These are phyloP conservation scores for Rhea pennata DNA, from an alignment of 2,113 vertebrate genomes.

Conservation along the genomic window DNA sequence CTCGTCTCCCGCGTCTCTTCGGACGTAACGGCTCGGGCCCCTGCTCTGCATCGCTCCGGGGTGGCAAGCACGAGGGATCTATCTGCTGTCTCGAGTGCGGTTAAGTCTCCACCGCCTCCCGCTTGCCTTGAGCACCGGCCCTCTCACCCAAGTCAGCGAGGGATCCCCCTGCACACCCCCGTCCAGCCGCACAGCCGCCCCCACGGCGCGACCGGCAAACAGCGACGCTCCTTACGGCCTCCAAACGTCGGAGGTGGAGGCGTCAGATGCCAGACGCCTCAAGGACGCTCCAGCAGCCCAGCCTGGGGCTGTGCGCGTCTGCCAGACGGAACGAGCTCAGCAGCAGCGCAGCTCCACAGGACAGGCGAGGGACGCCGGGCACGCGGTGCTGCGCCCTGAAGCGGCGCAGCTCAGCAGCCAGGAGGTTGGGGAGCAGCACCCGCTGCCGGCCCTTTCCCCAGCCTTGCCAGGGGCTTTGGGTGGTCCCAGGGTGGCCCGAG, in stretches of 20 bases:
- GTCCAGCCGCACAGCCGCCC: neutral
- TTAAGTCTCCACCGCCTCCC: neutral
- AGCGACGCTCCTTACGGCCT: neutral
- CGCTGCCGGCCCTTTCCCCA: too few species aligned
- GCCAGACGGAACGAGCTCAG: neutral
- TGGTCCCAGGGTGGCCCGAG: too few species aligned
- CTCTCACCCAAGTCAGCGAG: neutral
- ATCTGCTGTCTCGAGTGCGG: too few species aligned
- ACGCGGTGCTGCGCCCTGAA: neutral
- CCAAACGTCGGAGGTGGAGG: neutral
- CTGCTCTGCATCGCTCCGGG: neutral
- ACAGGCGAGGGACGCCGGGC: neutral
- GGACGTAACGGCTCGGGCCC: neutral
- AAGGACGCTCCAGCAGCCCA: neutral
- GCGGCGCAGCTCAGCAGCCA: neutral
- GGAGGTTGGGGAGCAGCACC: neutral
- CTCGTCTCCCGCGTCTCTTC: neutral
- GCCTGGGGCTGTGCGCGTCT: rapidly evolving
- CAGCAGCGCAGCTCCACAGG: neutral
- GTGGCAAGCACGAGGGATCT: too few species aligned
- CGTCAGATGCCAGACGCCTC: neutral
- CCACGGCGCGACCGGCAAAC: rapidly evolving
- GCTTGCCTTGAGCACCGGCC: neutral
- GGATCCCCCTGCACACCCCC: too few species aligned
- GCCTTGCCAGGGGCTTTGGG: too few species aligned